Evolutionary conservation across 2,888 invertebrate genomes (phyloP).

Genomic region (Tuta absoluta): DNA sequence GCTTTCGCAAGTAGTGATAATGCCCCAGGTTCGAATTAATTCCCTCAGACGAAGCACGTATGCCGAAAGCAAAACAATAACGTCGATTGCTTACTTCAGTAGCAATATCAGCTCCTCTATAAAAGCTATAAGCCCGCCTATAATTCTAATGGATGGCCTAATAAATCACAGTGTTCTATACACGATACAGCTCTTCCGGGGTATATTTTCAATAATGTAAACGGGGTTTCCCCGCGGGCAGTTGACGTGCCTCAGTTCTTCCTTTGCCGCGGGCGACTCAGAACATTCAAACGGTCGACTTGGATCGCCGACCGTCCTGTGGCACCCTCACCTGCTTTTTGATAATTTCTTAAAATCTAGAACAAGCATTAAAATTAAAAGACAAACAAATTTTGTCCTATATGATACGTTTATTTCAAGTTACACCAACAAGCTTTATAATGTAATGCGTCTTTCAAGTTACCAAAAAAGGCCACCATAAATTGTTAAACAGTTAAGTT

Average conservation of each 20-base stretch:
- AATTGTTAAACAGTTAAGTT: no score
- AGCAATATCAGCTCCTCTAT: conserved; percentile 7
- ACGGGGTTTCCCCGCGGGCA: conserved; percentile 31
- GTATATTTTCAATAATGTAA: conserved; percentile 32
- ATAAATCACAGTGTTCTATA: conserved; percentile 27
- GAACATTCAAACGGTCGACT: conserved; percentile 38
- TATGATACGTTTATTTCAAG: no score
- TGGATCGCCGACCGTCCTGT: no score
- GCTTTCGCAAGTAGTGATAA: no score
- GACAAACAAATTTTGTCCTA: no score
- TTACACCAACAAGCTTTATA: no score
- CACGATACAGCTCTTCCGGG: conserved; percentile 8
- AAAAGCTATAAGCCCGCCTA: conserved; percentile 20
- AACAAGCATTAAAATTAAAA: no score
- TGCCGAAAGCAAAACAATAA: conserved; percentile 21
- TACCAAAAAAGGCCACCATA: no score
- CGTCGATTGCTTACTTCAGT: conserved; percentile 17
- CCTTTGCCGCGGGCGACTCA: conserved; percentile 31
- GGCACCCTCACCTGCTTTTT: no score
- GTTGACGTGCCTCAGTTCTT: conserved; percentile 28
- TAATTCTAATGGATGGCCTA: conserved; percentile 28
- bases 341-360: no score
- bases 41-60: not conserved
- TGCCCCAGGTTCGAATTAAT: not conserved
- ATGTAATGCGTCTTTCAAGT: no score